Percentiles rank a stretch among this genome's conserved stretches.
Evolutionary conservation across 2,113 vertebrate genomes (phyloP).

Genomic region (crab-eating macaque (Macaca fascicularis)): DNA sequence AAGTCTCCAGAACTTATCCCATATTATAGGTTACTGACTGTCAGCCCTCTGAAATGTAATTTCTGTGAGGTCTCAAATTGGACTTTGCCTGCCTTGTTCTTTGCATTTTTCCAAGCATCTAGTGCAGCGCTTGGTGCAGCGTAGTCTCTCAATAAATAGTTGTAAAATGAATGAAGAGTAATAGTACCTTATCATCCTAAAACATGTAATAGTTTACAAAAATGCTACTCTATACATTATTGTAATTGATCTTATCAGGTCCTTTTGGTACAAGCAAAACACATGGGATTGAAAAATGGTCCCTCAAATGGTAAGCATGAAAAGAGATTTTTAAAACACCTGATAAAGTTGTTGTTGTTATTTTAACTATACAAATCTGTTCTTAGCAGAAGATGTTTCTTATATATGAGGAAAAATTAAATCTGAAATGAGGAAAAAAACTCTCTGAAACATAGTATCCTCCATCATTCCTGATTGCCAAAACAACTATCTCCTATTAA

Average conservation of each 20-base stretch:
- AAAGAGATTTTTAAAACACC: neutral
- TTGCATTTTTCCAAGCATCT: neutral
- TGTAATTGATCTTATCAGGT: neutral
- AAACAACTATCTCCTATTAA: neutral
- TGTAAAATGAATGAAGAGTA: slow-evolving; percentile 13
- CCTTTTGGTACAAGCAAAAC: slow-evolving; percentile 21
- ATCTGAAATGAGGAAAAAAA: neutral
- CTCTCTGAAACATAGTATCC: neutral
- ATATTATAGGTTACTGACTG: neutral
- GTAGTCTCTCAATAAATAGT: neutral
- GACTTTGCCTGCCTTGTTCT: neutral
- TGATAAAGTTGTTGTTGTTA: neutral
- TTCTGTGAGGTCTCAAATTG: neutral
- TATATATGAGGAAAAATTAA: neutral
- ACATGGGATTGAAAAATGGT: neutral
- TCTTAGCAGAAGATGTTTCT: slow-evolving; percentile 6
- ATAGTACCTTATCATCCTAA: neutral
- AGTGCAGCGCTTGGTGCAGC: neutral
- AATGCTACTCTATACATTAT: neutral
- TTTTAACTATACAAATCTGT: neutral
- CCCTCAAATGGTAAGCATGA: neutral
- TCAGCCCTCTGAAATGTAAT: neutral
- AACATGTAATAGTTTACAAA: slow-evolving; percentile 17
- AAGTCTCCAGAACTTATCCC: neutral
- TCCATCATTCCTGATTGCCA: neutral